phyloP scores from a whole-genome alignment of 2,797 vertebrate genomes.

The Trematomus bernacchii region DNA sequence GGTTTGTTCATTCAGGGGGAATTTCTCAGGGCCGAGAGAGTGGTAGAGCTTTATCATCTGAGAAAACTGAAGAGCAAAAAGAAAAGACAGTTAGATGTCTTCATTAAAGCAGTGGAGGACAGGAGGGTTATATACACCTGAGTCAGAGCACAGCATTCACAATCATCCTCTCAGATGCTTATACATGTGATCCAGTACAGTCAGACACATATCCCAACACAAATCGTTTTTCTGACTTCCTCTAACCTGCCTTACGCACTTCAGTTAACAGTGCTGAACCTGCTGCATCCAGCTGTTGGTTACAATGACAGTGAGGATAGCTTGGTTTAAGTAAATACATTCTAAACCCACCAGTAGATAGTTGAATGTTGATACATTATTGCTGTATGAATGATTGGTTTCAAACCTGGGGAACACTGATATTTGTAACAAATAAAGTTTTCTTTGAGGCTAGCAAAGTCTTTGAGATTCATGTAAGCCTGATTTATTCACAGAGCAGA shows the following conservation, averaged over 20 bases:
- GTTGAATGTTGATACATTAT: too few relatives aligned
- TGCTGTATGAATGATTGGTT: too few relatives aligned
- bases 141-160: not conserved
- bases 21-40: slow-evolving; percentile 93
- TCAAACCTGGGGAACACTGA: too few relatives aligned
- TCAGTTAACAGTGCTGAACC: not conserved
- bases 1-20: slow-evolving; percentile 94
- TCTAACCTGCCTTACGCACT: not conserved
- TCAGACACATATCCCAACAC: slow-evolving; percentile 5
- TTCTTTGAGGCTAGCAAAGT: too few relatives aligned
- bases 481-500: too few relatives aligned
- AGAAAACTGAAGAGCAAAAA: slow-evolving; percentile 89
- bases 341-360: too few relatives aligned
- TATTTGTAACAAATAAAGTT: too few relatives aligned
- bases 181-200: slow-evolving; percentile 25
- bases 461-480: too few relatives aligned
- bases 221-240: not conserved
- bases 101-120: not conserved
- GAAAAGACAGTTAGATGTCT: slow-evolving; percentile 30
- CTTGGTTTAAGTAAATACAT: too few relatives aligned
- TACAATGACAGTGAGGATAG: not conserved
- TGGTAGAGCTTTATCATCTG: slow-evolving; percentile 98
- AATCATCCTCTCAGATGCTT: not conserved
- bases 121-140: slow-evolving; percentile 11
- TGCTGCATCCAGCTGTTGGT: slow-evolving; percentile 16